phyloP scores from a whole-genome alignment of 2,113 vertebrate genomes.

The Pelodiscus sinensis region DNA sequence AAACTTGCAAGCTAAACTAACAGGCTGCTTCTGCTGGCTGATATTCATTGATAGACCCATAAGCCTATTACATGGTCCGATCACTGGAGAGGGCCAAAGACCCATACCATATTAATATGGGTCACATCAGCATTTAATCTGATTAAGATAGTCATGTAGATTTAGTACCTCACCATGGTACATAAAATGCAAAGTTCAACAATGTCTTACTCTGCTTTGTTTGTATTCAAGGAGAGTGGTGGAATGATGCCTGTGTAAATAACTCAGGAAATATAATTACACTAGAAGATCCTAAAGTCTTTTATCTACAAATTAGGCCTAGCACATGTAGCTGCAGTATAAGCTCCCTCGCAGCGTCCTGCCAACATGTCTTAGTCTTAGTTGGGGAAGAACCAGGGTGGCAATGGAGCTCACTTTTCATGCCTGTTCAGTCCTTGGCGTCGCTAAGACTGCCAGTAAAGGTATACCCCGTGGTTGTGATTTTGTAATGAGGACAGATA shows the following conservation, averaged over 20 bases:
- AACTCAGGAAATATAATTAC: not conserved
- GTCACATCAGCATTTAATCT: not conserved
- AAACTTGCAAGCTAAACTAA: not conserved
- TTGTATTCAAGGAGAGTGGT: not conserved
- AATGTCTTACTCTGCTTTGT: not conserved
- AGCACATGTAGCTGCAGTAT: not conserved
- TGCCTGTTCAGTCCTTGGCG: accelerated
- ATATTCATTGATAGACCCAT: accelerated
- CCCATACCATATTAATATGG: not conserved
- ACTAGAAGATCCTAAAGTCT: not conserved
- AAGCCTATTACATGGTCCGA: accelerated
- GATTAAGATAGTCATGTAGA: not conserved
- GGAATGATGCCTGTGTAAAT: not conserved
- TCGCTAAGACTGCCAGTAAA: not conserved
- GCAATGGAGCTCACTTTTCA: accelerated
- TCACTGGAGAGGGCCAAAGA: not conserved
- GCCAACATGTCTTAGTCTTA: accelerated
- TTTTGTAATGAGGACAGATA: not conserved
- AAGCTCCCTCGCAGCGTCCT: not conserved
- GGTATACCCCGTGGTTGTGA: too few species aligned
- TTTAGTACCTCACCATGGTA: not conserved
- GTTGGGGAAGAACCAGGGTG: not conserved
- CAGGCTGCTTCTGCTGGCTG: accelerated
- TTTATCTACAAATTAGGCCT: not conserved
- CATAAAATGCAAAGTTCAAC: not conserved